Evolutionary conservation across 1,140 invertebrate genomes (phyloP).

Genomic region (Radopholus similis): DNA sequence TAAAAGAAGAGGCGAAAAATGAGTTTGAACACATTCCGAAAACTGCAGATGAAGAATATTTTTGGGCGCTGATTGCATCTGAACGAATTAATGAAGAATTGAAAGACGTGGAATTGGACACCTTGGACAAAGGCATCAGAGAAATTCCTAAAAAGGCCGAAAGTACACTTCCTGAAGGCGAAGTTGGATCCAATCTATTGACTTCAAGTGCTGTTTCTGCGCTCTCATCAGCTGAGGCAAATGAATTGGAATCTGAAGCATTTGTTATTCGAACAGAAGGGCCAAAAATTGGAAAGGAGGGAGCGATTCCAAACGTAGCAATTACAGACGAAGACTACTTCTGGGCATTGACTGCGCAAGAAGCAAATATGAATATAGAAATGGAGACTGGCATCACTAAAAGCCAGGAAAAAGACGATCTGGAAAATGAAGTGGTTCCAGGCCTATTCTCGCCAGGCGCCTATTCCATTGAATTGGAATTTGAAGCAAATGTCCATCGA

Average conservation of each 20-base stretch:
- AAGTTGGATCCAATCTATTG: neutral
- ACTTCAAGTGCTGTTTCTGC: neutral
- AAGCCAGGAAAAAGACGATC: neutral
- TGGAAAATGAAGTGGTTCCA: neutral
- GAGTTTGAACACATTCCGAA: conserved; percentile 39
- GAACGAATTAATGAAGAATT: no score
- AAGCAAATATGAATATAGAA: no score
- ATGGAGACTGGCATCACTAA: neutral
- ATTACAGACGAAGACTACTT: conserved; percentile 28
- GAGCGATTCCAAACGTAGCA: neutral
- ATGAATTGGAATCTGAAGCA: neutral
- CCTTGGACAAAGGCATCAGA: no score
- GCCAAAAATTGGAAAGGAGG: neutral
- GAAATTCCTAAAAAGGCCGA: no score
- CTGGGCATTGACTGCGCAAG: neutral
- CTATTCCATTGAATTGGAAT: neutral
- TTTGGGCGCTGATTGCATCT: no score
- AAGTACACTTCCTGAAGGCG: neutral
- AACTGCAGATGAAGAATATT: conserved; percentile 31
- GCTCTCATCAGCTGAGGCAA: neutral
- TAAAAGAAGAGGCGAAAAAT: neutral
- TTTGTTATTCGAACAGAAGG: neutral
- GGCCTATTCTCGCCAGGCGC: neutral
- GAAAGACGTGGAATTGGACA: no score
- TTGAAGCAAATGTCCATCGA: no score